Conservation (phyloP, 2,113 vertebrate species). For the Ophthalmolycus amberensis region DNA sequence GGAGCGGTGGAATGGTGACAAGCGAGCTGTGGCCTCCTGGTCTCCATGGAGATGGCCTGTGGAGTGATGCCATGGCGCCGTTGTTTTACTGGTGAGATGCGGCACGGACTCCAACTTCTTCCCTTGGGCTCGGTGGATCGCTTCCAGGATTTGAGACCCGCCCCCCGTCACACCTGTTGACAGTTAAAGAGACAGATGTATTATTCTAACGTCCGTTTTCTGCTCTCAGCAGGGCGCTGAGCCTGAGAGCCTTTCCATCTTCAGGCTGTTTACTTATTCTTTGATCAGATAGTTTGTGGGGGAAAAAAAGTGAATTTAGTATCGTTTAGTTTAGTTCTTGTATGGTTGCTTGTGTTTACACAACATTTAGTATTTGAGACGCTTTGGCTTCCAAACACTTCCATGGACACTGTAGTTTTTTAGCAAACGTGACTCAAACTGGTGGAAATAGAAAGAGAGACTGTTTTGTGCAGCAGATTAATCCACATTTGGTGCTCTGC, state of each 20-base stretch:
- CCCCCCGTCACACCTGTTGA: neutral
- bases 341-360: too few relatives aligned
- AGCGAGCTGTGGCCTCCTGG: neutral
- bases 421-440: neutral
- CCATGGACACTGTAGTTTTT: neutral
- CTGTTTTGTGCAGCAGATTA: too few relatives aligned
- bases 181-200: neutral
- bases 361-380: neutral
- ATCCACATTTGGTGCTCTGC: neutral
- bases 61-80: constrained; percentile 58
- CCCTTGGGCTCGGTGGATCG: constrained; percentile 18
- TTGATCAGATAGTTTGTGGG: neutral
- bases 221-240: too few relatives aligned
- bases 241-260: neutral
- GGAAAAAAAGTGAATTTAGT: too few relatives aligned
- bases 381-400: neutral
- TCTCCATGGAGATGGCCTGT: constrained; percentile 48
- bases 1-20: constrained; percentile 51
- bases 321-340: too few relatives aligned
- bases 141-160: neutral
- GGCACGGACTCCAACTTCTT: neutral
- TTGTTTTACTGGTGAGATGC: neutral
- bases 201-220: neutral
- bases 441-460: neutral
- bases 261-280: neutral